Percentiles rank a stretch among this genome's conserved stretches.
These are phyloP conservation scores for Pomatorhinus ruficollis DNA, from an alignment of 2,113 vertebrate genomes.

Conservation along the genomic window DNA sequence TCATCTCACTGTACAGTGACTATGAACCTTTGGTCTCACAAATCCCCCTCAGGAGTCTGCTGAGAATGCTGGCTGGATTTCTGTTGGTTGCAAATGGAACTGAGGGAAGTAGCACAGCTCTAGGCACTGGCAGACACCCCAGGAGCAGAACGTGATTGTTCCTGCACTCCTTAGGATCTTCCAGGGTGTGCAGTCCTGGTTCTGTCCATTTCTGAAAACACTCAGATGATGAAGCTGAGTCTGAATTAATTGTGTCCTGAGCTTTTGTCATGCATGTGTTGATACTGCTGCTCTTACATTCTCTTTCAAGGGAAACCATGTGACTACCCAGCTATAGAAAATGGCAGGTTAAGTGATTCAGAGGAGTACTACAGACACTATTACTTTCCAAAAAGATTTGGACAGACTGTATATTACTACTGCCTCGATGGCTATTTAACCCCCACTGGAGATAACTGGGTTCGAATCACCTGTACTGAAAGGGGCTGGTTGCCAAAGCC, in stretches of 20 bases:
- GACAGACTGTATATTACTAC: rapidly evolving
- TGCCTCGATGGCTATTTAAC: background rate
- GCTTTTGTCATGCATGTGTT: background rate
- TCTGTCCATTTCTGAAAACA: background rate
- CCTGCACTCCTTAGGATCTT: background rate
- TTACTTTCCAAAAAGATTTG: background rate
- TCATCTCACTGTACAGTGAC: background rate
- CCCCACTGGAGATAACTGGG: rapidly evolving
- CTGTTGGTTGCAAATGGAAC: background rate
- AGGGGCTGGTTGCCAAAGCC: constrained; percentile 43
- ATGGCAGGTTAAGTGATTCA: rapidly evolving
- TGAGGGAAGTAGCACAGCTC: background rate
- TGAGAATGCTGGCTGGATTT: background rate
- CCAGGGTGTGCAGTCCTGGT: background rate
- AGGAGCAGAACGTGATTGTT: background rate
- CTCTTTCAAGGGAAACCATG: constrained; percentile 53
- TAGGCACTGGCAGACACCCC: background rate
- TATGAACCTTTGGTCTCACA: background rate
- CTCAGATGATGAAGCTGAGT: background rate
- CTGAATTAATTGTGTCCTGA: background rate
- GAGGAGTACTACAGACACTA: rapidly evolving
- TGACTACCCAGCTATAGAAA: constrained; percentile 51
- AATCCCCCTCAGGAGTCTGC: background rate
- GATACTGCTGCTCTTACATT: background rate
- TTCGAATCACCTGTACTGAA: rapidly evolving